Evolutionary conservation across 1,140 invertebrate genomes (phyloP), one percentile per base, ranked within the genome.

Genomic region (Aradophagus sp.): DNA sequence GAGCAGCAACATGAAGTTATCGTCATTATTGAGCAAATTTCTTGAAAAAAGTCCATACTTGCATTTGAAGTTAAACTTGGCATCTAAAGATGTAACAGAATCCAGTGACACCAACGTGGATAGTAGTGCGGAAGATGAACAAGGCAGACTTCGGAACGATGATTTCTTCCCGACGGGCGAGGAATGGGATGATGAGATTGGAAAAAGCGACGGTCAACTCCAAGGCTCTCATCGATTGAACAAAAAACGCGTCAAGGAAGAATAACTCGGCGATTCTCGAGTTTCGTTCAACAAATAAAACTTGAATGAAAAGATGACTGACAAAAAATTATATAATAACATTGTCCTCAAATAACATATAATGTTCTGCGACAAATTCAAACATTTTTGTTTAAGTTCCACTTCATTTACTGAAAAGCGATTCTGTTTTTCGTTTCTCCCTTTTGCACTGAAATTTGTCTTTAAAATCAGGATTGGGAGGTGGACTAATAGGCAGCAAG

Each of bases 151-250:
- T 0, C 12, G 61, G 12, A 80, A 78, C 41, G 80, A 83, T 45
- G 80, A 83, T 34, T 83, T 79, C 35, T 81, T 79, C 8, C 80
- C 80, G 0, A 68, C 75, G 52, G 81, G 80, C 11, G 79, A 77
- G 0, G 81, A 81, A 4, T 83, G 71, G 42, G 78, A 81, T 11
- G 77, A 81, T 0, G 76, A 79, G 20, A 71, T 77, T 5, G 75
- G 74, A 7, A 42, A 3, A n/a, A 61, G 76, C 2, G 45, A 73
- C 0, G 44, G 36, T 2, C 63, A 67, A n/a, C 10, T 53, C 0
- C 16, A 36, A 53, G 19, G 15, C 5, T 1, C 27, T n/a, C 8
- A 10, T 39, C 32, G 17, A 5, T 11, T 17, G 15, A 32, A 11
- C 19, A 61, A 50, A 34, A n/a, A n/a, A n/a, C n/a, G 7, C 7